Conservation (phyloP, 2,113 vertebrate species). For the Menidia beryllina region DNA sequence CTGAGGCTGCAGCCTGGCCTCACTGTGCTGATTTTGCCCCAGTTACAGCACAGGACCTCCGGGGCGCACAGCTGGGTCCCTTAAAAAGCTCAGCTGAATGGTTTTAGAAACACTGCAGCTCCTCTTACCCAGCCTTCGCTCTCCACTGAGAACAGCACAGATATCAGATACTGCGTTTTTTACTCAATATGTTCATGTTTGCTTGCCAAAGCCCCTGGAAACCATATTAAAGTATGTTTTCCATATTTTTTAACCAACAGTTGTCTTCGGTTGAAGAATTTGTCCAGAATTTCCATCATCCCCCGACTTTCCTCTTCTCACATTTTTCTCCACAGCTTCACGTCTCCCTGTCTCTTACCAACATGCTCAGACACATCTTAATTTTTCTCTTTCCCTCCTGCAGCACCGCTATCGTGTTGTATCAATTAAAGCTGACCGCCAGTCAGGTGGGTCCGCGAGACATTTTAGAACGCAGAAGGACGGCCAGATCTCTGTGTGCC, state of each 20-base stretch:
- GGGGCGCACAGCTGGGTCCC: constrained; percentile 78
- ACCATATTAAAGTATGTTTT: constrained; percentile 70
- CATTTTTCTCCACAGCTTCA: constrained; percentile 31
- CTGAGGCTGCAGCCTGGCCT: constrained; percentile 57
- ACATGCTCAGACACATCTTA: constrained; percentile 71
- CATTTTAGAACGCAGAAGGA: constrained; percentile 70
- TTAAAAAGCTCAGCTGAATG: constrained; percentile 72
- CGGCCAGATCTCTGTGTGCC: constrained; percentile 62
- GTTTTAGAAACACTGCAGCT: constrained; percentile 76
- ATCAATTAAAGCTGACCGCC: constrained; percentile 78
- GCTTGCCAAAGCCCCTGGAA: constrained; percentile 78
- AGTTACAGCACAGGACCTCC: constrained; percentile 69
- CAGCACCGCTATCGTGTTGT: constrained; percentile 57
- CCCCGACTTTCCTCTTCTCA: constrained; percentile 38
- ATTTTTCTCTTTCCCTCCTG: constrained; percentile 62
- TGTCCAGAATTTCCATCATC: constrained; percentile 76
- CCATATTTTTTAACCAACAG: constrained; percentile 67
- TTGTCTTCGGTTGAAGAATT: constrained; percentile 60
- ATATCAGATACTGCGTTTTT: constrained; percentile 73
- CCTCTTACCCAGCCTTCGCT: constrained; percentile 65
- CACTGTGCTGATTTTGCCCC: constrained; percentile 58
- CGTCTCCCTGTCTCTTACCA: constrained; percentile 57
- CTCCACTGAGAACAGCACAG: constrained; percentile 44
- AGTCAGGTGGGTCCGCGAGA: constrained; percentile 78
- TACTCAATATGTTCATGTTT: constrained; percentile 69